Evolutionary conservation across 1,140 invertebrate genomes (phyloP).

Genomic region (Schmidtea mediterranea): DNA sequence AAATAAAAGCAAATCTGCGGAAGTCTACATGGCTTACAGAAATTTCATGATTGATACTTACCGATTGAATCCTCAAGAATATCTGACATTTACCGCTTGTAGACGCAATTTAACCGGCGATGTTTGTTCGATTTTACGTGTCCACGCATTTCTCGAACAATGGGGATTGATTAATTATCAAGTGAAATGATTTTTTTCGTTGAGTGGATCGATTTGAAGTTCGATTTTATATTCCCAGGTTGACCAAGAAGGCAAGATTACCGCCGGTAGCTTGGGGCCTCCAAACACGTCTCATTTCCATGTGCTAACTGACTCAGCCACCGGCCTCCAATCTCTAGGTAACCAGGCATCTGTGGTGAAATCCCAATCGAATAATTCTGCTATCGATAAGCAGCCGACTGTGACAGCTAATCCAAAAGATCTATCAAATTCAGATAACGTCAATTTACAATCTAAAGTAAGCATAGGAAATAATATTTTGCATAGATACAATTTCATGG

Average conservation of each 20-base stretch:
- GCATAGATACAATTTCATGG: too few species aligned
- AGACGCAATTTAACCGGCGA: slow-evolving; percentile 85
- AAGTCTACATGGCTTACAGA: slow-evolving; percentile 68
- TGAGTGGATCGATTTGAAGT: background rate
- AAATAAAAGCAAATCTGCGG: slow-evolving; percentile 93
- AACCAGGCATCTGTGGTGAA: background rate
- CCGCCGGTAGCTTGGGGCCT: slow-evolving; percentile 48
- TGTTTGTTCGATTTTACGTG: slow-evolving; percentile 75
- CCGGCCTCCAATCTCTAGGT: background rate
- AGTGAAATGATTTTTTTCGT: slow-evolving; percentile 29
- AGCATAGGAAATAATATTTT: too few species aligned
- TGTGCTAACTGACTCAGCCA: slow-evolving; percentile 62
- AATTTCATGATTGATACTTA: slow-evolving; percentile 99
- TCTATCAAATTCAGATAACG: too few species aligned
- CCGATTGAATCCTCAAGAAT: slow-evolving; percentile 75
- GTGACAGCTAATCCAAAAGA: too few species aligned
- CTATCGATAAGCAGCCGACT: too few species aligned
- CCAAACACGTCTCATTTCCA: slow-evolving; percentile 99
- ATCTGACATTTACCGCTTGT: slow-evolving; percentile 88
- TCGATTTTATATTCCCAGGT: background rate
- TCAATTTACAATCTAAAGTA: too few species aligned
- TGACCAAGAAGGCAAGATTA: background rate
- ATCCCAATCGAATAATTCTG: too few species aligned
- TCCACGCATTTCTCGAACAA: slow-evolving; percentile 92
- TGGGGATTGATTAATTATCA: slow-evolving; percentile 97